Conservation (phyloP, 2,797 vertebrate species). For the Gadopsis marmoratus region DNA sequence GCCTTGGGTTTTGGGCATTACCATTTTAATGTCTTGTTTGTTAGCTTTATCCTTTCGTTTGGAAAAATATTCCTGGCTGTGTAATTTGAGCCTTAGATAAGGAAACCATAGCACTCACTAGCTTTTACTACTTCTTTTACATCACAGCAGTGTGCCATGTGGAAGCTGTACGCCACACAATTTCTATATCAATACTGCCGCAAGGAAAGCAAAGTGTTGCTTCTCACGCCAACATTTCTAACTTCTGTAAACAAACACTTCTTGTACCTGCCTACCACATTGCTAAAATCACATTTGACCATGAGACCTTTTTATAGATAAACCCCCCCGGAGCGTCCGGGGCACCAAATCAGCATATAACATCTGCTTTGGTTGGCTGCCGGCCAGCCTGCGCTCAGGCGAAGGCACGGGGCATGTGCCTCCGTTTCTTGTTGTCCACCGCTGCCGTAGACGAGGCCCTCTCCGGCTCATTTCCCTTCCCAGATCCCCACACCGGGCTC, state of each 20-base stretch:
- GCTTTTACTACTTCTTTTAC: not conserved
- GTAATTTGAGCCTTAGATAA: not conserved
- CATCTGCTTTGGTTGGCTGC: slow-evolving; percentile 70
- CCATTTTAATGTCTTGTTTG: slow-evolving; percentile 2
- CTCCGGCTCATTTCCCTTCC: slow-evolving; percentile 60
- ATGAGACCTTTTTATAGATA: slow-evolving; percentile 55
- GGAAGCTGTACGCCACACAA: not conserved
- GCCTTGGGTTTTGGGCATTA: slow-evolving; percentile 17
- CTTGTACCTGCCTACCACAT: slow-evolving; percentile 38
- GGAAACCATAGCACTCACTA: not conserved
- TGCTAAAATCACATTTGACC: slow-evolving; percentile 55
- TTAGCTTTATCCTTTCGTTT: slow-evolving; percentile 10
- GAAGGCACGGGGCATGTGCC: not conserved
- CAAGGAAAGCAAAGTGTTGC: slow-evolving; percentile 16
- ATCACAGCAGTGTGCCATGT: not conserved
- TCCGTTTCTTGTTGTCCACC: slow-evolving; percentile 43
- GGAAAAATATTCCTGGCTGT: not conserved
- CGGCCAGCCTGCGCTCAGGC: slow-evolving; percentile 27
- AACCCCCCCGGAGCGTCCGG: slow-evolving; percentile 29
- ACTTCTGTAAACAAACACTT: slow-evolving; percentile 45
- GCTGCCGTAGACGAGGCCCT: slow-evolving; percentile 24
- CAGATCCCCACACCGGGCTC: slow-evolving; percentile 8
- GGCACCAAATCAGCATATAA: slow-evolving; percentile 59
- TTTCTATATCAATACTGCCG: slow-evolving; percentile 3
- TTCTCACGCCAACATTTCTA: slow-evolving; percentile 23